Conservation (phyloP, 2,888 invertebrate genomes). For the Lithophane ornitopus region DNA sequence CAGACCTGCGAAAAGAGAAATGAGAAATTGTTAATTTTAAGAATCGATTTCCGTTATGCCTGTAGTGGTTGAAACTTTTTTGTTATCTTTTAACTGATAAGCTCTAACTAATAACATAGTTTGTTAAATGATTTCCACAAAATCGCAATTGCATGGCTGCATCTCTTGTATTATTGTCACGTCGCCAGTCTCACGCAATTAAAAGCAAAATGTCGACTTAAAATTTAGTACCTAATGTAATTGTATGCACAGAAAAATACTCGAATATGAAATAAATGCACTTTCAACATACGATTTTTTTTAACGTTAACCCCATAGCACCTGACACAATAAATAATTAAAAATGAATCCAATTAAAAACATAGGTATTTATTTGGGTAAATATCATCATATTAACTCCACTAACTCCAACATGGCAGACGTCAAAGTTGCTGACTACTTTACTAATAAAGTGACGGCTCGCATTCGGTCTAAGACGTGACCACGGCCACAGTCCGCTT, state of each 20-base stretch:
- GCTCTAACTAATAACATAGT: neutral
- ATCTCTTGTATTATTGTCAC: neutral
- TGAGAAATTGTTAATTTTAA: neutral
- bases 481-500: conserved; percentile 41
- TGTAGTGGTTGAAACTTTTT: neutral
- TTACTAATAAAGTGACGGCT: conserved; percentile 55
- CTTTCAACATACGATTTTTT: neutral
- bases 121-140: neutral
- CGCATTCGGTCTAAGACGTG: conserved; percentile 61
- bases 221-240: too few species aligned
- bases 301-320: too few species aligned
- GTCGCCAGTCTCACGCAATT: neutral
- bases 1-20: too few species aligned
- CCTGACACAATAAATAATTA: neutral
- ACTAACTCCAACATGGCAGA: conserved; percentile 17
- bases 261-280: neutral
- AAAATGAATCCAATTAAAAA: neutral
- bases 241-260: neutral
- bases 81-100: neutral
- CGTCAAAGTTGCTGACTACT: conserved; percentile 36
- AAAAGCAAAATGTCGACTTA: neutral
- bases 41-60: neutral
- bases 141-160: neutral
- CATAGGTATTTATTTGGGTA: neutral
- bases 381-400: neutral